A percentile compares a stretch with the other conserved stretches of the same genome.
Evolutionary conservation across 2,113 vertebrate species (phyloP).

Genomic region (Clarias macrocephalus): DNA sequence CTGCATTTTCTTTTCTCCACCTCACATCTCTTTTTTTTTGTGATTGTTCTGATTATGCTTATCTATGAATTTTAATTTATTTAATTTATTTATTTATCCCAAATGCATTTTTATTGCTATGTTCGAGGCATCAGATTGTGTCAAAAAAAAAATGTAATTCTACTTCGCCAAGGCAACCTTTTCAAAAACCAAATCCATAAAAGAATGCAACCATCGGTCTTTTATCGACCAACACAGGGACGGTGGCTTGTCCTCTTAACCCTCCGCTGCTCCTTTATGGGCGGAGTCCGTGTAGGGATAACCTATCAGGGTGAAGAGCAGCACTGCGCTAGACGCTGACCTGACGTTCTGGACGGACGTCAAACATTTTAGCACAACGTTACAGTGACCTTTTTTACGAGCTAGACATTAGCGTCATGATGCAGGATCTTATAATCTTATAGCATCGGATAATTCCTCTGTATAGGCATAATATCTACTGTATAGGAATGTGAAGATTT

Average conservation of each 20-base stretch:
- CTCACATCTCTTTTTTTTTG: conserved; percentile 8
- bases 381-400: conserved; percentile 16
- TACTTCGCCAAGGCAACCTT: conserved; percentile 59
- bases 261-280: conserved; percentile 28
- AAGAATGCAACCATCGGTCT: conserved; percentile 63
- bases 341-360: conserved; percentile 17
- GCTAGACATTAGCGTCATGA: conserved; percentile 8
- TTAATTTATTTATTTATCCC: conserved; percentile 50
- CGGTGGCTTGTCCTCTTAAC: conserved; percentile 31
- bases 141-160: conserved; percentile 36
- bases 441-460: neutral
- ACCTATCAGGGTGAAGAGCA: conserved; percentile 55
- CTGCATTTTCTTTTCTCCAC: conserved; percentile 41
- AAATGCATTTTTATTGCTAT: conserved; percentile 48
- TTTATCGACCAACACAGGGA: conserved; percentile 46
- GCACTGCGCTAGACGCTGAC: conserved; percentile 45
- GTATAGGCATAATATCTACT: conserved; percentile 6
- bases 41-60: conserved; percentile 25
- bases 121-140: conserved; percentile 52
- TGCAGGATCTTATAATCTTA: neutral
- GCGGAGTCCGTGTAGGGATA: conserved; percentile 36
- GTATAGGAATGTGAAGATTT: neutral
- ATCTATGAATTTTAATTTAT: conserved; percentile 31
- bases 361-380: conserved; percentile 20
- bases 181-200: conserved; percentile 67